Evolutionary conservation across 2,113 vertebrate genomes (phyloP).

Genomic region (Quiscalus mexicanus): DNA sequence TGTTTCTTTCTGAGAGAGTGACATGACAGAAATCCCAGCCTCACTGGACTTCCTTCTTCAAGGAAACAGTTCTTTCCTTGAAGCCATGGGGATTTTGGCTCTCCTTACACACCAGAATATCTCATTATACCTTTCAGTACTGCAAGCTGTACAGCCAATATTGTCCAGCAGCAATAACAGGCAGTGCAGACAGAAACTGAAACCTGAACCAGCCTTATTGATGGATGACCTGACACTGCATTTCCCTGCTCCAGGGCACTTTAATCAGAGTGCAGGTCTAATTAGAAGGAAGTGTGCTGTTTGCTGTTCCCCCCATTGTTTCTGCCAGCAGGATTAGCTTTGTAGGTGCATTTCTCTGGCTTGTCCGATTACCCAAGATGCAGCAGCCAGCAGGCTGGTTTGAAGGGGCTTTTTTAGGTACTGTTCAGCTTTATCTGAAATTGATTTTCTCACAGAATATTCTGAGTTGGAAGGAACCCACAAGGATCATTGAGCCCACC

Average conservation of each 20-base stretch:
- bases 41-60: background rate
- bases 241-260: conserved; percentile 16
- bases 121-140: background rate
- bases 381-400: background rate
- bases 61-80: background rate
- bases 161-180: background rate
- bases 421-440: background rate
- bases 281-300: conserved; percentile 12
- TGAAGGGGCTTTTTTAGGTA: background rate
- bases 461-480: background rate
- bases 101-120: background rate
- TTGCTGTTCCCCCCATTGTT: background rate
- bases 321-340: background rate
- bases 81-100: background rate
- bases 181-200: background rate
- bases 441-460: background rate
- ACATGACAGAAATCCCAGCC: background rate
- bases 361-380: background rate
- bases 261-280: background rate
- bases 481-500: background rate
- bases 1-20: background rate
- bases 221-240: conserved; percentile 10
- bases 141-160: background rate
- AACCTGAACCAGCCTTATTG: background rate
- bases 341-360: background rate